These are phyloP conservation scores for Idaea dimidiata DNA, from an alignment of 2,888 invertebrate genomes.

Conservation along the genomic window DNA sequence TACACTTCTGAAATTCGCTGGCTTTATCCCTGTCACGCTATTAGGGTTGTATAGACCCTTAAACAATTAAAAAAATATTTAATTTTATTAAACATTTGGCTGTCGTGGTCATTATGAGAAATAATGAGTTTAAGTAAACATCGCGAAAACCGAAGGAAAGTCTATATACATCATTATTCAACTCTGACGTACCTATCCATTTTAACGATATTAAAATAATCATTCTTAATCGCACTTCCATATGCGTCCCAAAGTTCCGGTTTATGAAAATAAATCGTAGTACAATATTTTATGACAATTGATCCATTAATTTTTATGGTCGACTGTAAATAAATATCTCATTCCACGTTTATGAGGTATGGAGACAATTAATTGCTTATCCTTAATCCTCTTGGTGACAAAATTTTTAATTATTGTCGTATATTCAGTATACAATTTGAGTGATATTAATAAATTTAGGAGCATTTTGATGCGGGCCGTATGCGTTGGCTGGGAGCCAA, in stretches of 20 bases:
- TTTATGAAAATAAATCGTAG: conserved; percentile 22
- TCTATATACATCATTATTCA: neutral
- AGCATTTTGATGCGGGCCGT: conserved; percentile 51
- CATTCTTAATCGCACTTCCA: conserved; percentile 3
- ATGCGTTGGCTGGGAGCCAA: conserved; percentile 61
- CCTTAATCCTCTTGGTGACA: conserved; percentile 66
- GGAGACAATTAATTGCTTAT: conserved; percentile 46
- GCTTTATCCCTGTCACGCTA: too few species aligned
- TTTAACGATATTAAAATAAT: neutral
- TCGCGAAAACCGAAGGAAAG: too few species aligned
- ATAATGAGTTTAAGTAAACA: too few species aligned
- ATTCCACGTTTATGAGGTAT: conserved; percentile 32
- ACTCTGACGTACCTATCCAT: neutral
- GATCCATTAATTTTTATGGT: conserved; percentile 27
- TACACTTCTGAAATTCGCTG: too few species aligned
- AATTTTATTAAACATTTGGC: too few species aligned
- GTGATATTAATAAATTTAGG: conserved; percentile 65
- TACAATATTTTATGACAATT: conserved; percentile 28
- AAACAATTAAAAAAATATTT: too few species aligned
- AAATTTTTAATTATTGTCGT: conserved; percentile 67
- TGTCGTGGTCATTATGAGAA: too few species aligned
- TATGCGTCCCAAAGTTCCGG: conserved; percentile 19
- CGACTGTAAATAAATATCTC: conserved; percentile 29
- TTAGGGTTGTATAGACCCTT: too few species aligned
- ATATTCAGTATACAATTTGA: conserved; percentile 69